These are phyloP conservation scores for Phyllotis vaccarum DNA, from an alignment of 2,797 vertebrate species.

Conservation along the genomic window DNA sequence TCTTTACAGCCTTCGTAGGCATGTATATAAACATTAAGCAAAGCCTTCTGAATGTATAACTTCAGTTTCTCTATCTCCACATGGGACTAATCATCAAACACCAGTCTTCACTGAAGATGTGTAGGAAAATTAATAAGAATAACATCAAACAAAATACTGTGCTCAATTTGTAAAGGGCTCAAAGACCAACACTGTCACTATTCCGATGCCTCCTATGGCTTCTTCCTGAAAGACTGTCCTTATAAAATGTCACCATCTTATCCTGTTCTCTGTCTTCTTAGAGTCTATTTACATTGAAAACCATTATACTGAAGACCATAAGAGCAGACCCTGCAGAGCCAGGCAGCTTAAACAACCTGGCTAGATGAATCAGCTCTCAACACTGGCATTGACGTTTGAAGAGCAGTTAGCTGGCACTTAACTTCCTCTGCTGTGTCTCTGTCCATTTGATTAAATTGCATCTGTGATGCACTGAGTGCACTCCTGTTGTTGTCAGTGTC, in stretches of 20 bases:
- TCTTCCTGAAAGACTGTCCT: not conserved
- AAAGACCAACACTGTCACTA: not conserved
- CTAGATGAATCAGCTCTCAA: not conserved
- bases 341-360: not conserved
- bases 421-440: not conserved
- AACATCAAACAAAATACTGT: not conserved
- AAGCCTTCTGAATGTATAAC: not conserved
- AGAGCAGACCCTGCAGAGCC: not conserved
- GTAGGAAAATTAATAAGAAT: not conserved
- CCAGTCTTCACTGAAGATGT: not conserved
- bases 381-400: not conserved
- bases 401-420: not conserved
- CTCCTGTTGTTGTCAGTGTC: too few species aligned
- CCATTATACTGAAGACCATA: not conserved
- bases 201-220: not conserved
- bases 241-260: not conserved
- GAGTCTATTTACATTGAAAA: not conserved
- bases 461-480: not conserved
- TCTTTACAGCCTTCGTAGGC: not conserved
- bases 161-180: not conserved
- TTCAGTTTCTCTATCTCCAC: not conserved
- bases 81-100: not conserved
- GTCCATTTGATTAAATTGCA: not conserved
- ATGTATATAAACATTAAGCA: not conserved
- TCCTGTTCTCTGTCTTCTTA: not conserved